Percentiles rank a stretch among this genome's conserved stretches.
Evolutionary conservation across 2,888 invertebrate species (phyloP).

Genomic region (Lypha dubia): DNA sequence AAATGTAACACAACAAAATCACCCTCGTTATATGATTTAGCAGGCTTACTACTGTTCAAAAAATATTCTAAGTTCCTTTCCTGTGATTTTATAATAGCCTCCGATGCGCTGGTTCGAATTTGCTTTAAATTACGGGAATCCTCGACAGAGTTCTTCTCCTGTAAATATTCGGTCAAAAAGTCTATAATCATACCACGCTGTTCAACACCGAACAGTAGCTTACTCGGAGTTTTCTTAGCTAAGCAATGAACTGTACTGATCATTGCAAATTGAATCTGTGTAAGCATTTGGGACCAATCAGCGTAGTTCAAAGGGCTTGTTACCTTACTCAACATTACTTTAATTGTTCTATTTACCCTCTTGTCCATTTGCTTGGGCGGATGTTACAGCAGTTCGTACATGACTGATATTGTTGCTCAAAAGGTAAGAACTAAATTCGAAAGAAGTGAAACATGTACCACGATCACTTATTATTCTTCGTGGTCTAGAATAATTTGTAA

Average conservation of each 20-base stretch:
- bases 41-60: background rate
- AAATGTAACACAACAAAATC: no score
- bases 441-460: background rate
- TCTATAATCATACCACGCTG: background rate
- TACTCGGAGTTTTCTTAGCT: background rate
- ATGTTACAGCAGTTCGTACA: background rate
- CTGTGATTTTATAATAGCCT: conserved; percentile 2
- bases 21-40: background rate
- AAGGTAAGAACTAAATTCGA: background rate
- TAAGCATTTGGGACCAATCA: conserved; percentile 5
- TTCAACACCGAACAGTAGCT: background rate
- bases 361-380: background rate
- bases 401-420: background rate
- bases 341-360: background rate
- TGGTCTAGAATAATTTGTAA: background rate
- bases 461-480: background rate
- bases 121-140: background rate
- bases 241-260: background rate
- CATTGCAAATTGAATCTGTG: background rate
- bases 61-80: conserved; percentile 3
- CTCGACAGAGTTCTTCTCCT: background rate
- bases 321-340: background rate
- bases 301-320: background rate
- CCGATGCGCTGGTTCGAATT: background rate
- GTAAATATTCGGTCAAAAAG: conserved; percentile 1